Conservation (phyloP, 35 echinoderm and acorn worm genomes). For the Anneissia japonica region DNA sequence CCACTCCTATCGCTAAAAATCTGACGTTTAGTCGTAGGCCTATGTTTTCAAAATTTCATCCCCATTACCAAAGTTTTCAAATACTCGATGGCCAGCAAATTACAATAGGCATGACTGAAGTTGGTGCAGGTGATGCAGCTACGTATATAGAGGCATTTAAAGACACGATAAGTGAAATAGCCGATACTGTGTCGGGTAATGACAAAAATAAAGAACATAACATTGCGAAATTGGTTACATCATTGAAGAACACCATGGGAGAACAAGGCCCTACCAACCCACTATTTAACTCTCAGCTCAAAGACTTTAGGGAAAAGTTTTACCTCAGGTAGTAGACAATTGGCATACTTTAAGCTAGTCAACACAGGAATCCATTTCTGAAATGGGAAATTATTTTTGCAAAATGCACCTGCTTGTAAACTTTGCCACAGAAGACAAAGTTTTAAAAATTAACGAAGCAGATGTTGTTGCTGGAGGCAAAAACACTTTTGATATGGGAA, state of each 20-base stretch:
- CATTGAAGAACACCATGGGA: constrained; percentile 8
- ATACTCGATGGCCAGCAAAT: constrained; percentile 1
- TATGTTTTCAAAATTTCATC: constrained; percentile 20
- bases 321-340: constrained; percentile 12
- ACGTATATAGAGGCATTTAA: constrained; percentile 3
- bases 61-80: constrained; percentile 18
- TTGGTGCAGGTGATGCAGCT: neutral
- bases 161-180: neutral
- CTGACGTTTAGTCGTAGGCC: no score
- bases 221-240: constrained; percentile 6
- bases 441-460: constrained; percentile 42
- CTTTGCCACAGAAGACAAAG: constrained; percentile 54
- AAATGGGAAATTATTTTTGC: neutral
- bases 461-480: constrained; percentile 17
- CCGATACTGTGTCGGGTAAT: neutral
- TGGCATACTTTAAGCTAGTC: neutral
- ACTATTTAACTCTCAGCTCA: constrained; percentile 9
- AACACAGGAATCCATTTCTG: neutral
- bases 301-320: neutral
- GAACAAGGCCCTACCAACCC: constrained; percentile 19
- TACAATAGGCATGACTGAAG: neutral
- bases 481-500: constrained; percentile 27
- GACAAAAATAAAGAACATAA: neutral
- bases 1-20: no score
- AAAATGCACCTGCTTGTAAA: constrained; percentile 41